Conservation (phyloP, 2,797 vertebrate genomes). For the Tarsius wallacei region DNA sequence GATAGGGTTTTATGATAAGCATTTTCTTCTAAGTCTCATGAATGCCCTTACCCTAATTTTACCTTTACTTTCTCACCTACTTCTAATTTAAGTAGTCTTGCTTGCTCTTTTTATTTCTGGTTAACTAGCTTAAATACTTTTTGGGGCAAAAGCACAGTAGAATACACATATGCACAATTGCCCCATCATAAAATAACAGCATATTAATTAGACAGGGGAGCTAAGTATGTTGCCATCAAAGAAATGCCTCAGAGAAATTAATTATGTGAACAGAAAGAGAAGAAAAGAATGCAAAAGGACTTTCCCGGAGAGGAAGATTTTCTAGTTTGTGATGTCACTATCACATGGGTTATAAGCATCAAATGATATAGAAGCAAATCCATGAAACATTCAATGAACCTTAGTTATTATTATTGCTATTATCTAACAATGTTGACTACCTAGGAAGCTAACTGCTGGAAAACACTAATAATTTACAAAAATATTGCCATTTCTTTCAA, state of each 20-base stretch:
- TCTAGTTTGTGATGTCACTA: slow-evolving; percentile 44
- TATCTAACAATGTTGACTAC: slow-evolving; percentile 38
- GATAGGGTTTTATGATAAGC: background rate
- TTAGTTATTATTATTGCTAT: slow-evolving; percentile 37
- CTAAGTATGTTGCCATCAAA: background rate
- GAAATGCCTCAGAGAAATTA: slow-evolving; percentile 1
- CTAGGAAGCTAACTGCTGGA: slow-evolving; percentile 20
- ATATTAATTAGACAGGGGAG: background rate
- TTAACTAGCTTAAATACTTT: slow-evolving; percentile 39
- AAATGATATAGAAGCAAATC: slow-evolving; percentile 39
- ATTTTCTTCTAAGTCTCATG: slow-evolving; percentile 36
- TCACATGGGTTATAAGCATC: slow-evolving; percentile 22
- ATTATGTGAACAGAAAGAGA: slow-evolving; percentile 34
- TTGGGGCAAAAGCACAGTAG: slow-evolving; percentile 13
- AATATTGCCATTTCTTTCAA: slow-evolving; percentile 28
- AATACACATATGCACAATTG: slow-evolving; percentile 7
- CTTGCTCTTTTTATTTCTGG: slow-evolving; percentile 55
- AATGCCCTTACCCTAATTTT: slow-evolving; percentile 53
- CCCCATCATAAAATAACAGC: slow-evolving; percentile 22
- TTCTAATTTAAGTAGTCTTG: slow-evolving; percentile 61
- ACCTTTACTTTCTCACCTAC: slow-evolving; percentile 23
- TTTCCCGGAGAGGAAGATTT: background rate
- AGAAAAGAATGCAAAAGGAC: slow-evolving; percentile 38
- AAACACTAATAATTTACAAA: slow-evolving; percentile 61
- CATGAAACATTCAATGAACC: slow-evolving; percentile 30